Percentiles rank a stretch among this genome's conserved stretches.
phyloP scores from a whole-genome alignment of 2,888 invertebrate genomes.

The Drosophila emarginata region DNA sequence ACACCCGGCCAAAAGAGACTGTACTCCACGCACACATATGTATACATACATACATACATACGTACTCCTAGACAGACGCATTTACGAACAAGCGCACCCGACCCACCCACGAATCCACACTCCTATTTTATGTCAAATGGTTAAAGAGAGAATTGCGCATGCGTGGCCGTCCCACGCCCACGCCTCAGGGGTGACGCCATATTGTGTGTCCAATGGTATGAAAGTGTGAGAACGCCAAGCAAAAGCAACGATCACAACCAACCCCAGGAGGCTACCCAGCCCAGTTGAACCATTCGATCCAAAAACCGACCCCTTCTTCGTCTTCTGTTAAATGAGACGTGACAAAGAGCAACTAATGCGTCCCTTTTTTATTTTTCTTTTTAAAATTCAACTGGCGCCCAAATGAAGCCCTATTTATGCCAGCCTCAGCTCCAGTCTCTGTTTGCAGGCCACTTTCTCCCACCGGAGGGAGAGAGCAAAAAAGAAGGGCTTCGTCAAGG shows the following conservation, averaged over 20 bases:
- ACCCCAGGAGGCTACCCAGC: conserved; percentile 13
- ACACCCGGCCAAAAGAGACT: conserved; percentile 42
- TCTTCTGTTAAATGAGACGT: conserved; percentile 66
- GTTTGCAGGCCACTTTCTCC: conserved; percentile 60
- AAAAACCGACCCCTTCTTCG: background rate
- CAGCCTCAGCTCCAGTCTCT: conserved; percentile 8
- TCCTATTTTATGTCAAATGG: conserved; percentile 35
- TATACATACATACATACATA: conserved; percentile 11
- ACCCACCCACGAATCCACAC: conserved; percentile 62
- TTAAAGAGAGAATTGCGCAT: conserved; percentile 59
- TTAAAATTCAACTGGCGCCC: conserved; percentile 50
- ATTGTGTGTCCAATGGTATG: conserved; percentile 25
- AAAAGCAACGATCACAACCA: conserved; percentile 27
- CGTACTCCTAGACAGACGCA: background rate
- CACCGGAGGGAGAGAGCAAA: conserved; percentile 35
- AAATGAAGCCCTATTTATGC: conserved; percentile 54
- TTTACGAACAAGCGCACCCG: conserved; percentile 14
- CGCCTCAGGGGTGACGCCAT: conserved; percentile 48
- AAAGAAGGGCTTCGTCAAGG: conserved; percentile 41
- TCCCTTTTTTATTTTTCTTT: conserved; percentile 28
- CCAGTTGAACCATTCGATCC: background rate
- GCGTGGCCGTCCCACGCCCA: conserved; percentile 63
- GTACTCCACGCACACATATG: conserved; percentile 20
- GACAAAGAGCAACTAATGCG: conserved; percentile 58
- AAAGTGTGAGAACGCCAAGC: conserved; percentile 25